Conservation (phyloP, 2,888 invertebrate genomes). For the Aspidiotus rigidus region DNA sequence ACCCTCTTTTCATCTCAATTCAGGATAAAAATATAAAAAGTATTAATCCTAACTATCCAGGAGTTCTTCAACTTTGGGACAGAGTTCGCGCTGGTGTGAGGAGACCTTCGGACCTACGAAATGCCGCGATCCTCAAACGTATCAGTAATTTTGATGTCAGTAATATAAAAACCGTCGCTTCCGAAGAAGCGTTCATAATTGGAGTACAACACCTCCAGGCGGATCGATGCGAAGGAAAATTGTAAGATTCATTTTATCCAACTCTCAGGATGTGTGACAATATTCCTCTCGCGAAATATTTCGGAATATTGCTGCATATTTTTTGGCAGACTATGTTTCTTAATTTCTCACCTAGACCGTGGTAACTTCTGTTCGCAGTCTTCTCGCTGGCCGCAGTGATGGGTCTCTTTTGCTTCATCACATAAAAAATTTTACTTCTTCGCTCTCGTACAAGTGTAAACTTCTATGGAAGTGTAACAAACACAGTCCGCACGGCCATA, state of each 20-base stretch:
- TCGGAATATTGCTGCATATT: background rate
- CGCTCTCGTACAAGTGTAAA: conserved; percentile 22
- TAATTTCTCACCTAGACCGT: background rate
- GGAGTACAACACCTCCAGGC: conserved; percentile 25
- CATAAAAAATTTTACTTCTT: conserved; percentile 26
- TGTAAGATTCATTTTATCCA: conserved; percentile 12
- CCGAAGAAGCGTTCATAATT: conserved; percentile 13
- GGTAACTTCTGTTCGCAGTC: conserved; percentile 10
- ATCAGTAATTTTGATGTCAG: conserved; percentile 8
- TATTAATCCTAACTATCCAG: background rate
- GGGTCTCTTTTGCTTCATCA: conserved; percentile 33
- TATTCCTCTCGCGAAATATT: no score
- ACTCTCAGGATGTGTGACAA: background rate
- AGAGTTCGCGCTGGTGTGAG: conserved; percentile 18
- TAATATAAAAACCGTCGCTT: conserved; percentile 9
- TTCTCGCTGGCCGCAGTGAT: conserved; percentile 33
- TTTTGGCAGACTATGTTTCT: background rate
- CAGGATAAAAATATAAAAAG: no score
- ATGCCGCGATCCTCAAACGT: conserved; percentile 17
- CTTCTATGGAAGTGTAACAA: conserved; percentile 24
- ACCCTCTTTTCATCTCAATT: no score
- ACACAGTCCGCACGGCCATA: conserved; percentile 18
- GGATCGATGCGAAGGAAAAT: conserved; percentile 26
- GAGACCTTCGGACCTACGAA: conserved; percentile 11
- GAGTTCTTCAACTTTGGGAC: conserved; percentile 20